These are phyloP conservation scores for Nomada fucata DNA, from an alignment of 2,888 invertebrate species.

Conservation along the genomic window DNA sequence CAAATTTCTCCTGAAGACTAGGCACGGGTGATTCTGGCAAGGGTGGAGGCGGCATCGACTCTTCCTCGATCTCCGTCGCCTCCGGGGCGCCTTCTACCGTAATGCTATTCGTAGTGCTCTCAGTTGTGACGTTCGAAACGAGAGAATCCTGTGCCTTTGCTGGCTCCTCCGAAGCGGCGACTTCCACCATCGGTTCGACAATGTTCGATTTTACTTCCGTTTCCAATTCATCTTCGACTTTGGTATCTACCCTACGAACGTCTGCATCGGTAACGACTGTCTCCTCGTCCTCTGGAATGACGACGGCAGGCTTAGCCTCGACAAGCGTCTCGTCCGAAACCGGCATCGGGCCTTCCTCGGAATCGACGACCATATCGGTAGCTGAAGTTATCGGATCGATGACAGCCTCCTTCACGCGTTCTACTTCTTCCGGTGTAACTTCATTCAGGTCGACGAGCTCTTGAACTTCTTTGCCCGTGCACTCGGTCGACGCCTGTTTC, in stretches of 20 bases:
- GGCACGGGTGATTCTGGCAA: slow-evolving; percentile 72
- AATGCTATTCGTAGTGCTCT: slow-evolving; percentile 6
- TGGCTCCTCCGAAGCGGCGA: slow-evolving; percentile 29
- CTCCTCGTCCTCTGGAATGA: slow-evolving; percentile 71
- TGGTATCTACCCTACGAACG: slow-evolving; percentile 2
- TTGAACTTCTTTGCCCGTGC: not conserved
- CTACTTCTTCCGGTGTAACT: slow-evolving; percentile 2
- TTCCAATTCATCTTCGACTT: slow-evolving; percentile 42
- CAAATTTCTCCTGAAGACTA: slow-evolving; percentile 35
- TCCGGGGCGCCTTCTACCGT: slow-evolving; percentile 23
- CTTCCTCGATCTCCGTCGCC: slow-evolving; percentile 27
- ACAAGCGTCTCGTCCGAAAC: slow-evolving; percentile 68
- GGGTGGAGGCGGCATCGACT: slow-evolving; percentile 53
- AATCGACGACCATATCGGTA: slow-evolving; percentile 60
- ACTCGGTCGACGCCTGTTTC: not conserved
- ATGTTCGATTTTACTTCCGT: slow-evolving; percentile 25
- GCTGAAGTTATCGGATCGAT: not conserved
- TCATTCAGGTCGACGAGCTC: slow-evolving; percentile 17
- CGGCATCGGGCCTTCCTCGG: slow-evolving; percentile 76
- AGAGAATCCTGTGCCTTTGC: slow-evolving; percentile 34
- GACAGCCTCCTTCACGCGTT: slow-evolving; percentile 35
- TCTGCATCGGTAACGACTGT: slow-evolving; percentile 41
- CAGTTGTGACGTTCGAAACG: slow-evolving; percentile 19
- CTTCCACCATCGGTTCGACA: slow-evolving; percentile 42
- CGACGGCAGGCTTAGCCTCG: slow-evolving; percentile 68